phyloP scores from a whole-genome alignment of 1,140 invertebrate species.

The Pseudomyrmex sp. region DNA sequence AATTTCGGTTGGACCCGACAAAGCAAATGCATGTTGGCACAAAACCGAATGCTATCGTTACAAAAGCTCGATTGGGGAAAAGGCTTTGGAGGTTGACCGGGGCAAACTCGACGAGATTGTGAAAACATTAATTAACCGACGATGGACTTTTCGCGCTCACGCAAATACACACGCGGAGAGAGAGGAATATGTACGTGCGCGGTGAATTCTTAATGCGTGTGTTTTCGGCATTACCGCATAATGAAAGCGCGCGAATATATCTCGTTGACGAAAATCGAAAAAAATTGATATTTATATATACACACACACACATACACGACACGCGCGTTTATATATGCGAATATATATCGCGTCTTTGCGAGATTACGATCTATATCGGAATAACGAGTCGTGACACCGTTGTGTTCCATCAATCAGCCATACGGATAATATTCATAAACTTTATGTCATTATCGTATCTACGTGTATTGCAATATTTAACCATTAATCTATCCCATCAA shows the following conservation, averaged over 20 bases:
- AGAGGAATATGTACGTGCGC: background rate
- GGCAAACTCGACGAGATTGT: slow-evolving; percentile 35
- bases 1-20: slow-evolving; percentile 17
- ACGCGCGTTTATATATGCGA: too few species aligned
- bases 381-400: slow-evolving; percentile 40
- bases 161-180: background rate
- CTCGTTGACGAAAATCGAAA: slow-evolving; percentile 24
- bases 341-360: slow-evolving; percentile 27
- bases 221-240: slow-evolving; percentile 35
- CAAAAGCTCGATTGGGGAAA: slow-evolving; percentile 54
- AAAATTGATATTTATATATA: slow-evolving; percentile 15
- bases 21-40: slow-evolving; percentile 25
- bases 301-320: too few species aligned
- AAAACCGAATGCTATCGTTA: slow-evolving; percentile 47
- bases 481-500: slow-evolving; percentile 32
- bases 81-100: slow-evolving; percentile 43
- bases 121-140: slow-evolving; percentile 50
- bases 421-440: slow-evolving; percentile 50
- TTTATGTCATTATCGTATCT: slow-evolving; percentile 43
- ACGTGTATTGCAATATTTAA: slow-evolving; percentile 32
- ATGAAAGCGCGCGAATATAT: slow-evolving; percentile 60
- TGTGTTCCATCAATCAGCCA: slow-evolving; percentile 34
- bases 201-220: slow-evolving; percentile 34
- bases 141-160: slow-evolving; percentile 40
- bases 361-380: slow-evolving; percentile 59